These are phyloP conservation scores for Peromyscus aztecus DNA, from an alignment of 2,797 vertebrate species.

Conservation along the genomic window DNA sequence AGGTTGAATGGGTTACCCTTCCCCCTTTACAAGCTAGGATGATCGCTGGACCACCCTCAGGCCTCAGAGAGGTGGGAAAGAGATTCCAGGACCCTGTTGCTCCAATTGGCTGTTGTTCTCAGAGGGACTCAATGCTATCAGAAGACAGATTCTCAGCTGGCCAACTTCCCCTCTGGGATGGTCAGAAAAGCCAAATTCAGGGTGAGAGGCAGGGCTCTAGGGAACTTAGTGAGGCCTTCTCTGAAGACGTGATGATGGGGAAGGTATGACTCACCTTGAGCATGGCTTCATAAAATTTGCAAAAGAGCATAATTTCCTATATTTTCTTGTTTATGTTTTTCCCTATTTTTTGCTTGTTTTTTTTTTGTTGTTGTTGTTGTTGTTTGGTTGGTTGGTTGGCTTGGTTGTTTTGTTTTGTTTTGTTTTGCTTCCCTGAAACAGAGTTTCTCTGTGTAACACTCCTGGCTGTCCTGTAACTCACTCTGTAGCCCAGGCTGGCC, in stretches of 20 bases:
- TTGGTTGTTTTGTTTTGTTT: neutral
- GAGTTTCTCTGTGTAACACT: neutral
- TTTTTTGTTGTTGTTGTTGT: too few species aligned
- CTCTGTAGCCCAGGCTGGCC: neutral
- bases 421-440: neutral
- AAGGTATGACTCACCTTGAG: neutral
- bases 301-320: neutral
- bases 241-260: neutral
- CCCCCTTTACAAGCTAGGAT: neutral
- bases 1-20: neutral
- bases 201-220: neutral
- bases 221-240: neutral
- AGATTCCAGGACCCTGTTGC: neutral
- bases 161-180: too few species aligned
- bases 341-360: neutral
- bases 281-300: constrained; percentile 19
- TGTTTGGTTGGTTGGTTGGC: neutral
- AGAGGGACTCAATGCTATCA: neutral
- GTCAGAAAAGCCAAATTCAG: neutral
- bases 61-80: neutral
- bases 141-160: neutral
- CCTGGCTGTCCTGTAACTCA: neutral
- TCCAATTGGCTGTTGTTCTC: neutral
- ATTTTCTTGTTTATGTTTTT: neutral
- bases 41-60: neutral